Evolutionary conservation across 2,888 invertebrate species (phyloP).

Genomic region (Cheilosia urbana): DNA sequence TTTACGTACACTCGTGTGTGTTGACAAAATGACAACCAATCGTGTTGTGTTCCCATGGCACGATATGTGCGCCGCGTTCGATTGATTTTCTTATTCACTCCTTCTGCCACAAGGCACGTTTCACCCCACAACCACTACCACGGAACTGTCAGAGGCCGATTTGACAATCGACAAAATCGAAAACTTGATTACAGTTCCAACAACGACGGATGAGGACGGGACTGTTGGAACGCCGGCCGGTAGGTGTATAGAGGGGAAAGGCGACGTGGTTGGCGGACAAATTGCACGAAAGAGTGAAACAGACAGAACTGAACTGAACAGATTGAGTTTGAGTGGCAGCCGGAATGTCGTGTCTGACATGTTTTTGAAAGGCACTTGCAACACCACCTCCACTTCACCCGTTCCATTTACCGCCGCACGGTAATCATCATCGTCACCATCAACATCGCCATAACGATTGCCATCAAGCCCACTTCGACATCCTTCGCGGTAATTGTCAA

Average conservation of each 20-base stretch:
- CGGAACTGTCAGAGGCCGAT: conserved; percentile 70
- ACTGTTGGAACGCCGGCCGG: neutral
- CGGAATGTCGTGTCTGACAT: conserved; percentile 76
- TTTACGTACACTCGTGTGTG: conserved; percentile 65
- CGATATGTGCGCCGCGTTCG: conserved; percentile 43
- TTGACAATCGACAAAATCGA: conserved; percentile 76
- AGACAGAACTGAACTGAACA: conserved; percentile 41
- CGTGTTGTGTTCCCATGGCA: conserved; percentile 78
- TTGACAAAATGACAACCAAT: conserved; percentile 81
- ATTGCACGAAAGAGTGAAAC: conserved; percentile 58
- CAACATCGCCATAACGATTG: conserved; percentile 67
- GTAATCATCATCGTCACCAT: conserved; percentile 69
- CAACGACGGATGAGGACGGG: neutral
- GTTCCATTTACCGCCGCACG: conserved; percentile 42
- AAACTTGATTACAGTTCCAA: conserved; percentile 73
- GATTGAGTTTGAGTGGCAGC: conserved; percentile 76
- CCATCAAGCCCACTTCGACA: conserved; percentile 73
- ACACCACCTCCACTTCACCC: conserved; percentile 45
- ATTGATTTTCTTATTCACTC: conserved; percentile 69
- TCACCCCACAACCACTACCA: conserved; percentile 23
- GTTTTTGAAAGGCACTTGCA: conserved; percentile 76
- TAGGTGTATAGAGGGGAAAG: conserved; percentile 11
- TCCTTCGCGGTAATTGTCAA: conserved; percentile 75
- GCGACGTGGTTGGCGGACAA: conserved; percentile 60
- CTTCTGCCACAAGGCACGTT: conserved; percentile 28